Evolutionary conservation across 2,113 vertebrate species (phyloP).

Genomic region (Aix galericulata): DNA sequence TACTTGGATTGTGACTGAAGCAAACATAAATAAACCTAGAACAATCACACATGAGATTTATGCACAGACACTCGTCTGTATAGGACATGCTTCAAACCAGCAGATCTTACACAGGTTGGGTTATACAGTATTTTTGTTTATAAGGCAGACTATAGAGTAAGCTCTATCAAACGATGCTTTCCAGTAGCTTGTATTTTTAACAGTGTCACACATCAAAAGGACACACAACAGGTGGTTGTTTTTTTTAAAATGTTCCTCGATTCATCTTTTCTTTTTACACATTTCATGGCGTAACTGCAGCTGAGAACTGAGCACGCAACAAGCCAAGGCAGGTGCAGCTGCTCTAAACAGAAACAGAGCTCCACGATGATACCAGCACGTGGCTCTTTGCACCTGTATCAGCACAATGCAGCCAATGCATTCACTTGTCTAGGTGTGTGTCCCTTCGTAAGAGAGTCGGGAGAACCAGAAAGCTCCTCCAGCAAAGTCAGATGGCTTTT

Average conservation of each 20-base stretch:
- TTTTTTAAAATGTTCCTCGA: neutral
- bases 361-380: neutral
- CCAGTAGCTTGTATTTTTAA: neutral
- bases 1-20: neutral
- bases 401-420: fast-evolving
- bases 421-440: neutral
- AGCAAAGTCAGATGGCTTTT: neutral
- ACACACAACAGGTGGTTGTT: neutral
- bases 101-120: neutral
- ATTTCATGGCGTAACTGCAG: neutral
- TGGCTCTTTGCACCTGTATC: neutral
- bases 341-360: neutral
- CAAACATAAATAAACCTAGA: slow-evolving; percentile 23
- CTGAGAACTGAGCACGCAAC: neutral
- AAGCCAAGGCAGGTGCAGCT: neutral
- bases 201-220: neutral
- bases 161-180: neutral
- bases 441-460: neutral
- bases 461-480: neutral
- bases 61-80: neutral
- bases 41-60: neutral
- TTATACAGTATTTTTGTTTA: slow-evolving; percentile 2
- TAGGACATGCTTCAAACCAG: neutral
- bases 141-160: neutral
- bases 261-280: neutral